Evolutionary conservation across 2,113 vertebrate genomes (phyloP).

Genomic region (Gambusia holbrooki): DNA sequence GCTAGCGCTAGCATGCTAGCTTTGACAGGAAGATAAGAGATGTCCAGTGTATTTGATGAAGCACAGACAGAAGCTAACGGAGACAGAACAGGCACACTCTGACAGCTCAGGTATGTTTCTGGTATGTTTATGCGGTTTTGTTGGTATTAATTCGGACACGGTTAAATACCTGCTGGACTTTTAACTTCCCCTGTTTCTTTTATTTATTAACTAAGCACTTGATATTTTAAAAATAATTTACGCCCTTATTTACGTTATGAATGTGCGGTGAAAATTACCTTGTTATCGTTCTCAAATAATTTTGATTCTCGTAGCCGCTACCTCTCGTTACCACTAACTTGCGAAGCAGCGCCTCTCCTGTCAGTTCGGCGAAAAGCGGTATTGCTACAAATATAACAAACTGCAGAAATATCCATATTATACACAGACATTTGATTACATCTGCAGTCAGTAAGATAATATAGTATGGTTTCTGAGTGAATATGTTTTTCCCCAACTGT

Average conservation of each 20-base stretch:
- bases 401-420: not conserved
- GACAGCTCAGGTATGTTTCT: not conserved
- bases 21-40: slow-evolving; percentile 5
- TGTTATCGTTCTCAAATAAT: not conserved
- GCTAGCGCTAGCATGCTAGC: slow-evolving; percentile 60
- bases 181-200: not conserved
- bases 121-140: not conserved
- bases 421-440: not conserved
- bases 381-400: not conserved
- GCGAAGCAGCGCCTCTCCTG: slow-evolving; percentile 38
- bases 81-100: not conserved
- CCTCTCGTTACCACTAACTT: not conserved
- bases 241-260: not conserved
- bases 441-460: too few species aligned
- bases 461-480: not conserved
- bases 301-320: not conserved
- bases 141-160: not conserved
- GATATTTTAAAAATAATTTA: not conserved
- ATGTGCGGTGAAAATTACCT: not conserved
- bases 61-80: not conserved
- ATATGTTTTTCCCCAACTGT: not conserved
- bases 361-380: slow-evolving; percentile 7
- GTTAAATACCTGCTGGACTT: not conserved
- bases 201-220: too few species aligned
- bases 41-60: not conserved